phyloP scores from a whole-genome alignment of 2,113 vertebrate genomes.

The Ramphastos sulfuratus region DNA sequence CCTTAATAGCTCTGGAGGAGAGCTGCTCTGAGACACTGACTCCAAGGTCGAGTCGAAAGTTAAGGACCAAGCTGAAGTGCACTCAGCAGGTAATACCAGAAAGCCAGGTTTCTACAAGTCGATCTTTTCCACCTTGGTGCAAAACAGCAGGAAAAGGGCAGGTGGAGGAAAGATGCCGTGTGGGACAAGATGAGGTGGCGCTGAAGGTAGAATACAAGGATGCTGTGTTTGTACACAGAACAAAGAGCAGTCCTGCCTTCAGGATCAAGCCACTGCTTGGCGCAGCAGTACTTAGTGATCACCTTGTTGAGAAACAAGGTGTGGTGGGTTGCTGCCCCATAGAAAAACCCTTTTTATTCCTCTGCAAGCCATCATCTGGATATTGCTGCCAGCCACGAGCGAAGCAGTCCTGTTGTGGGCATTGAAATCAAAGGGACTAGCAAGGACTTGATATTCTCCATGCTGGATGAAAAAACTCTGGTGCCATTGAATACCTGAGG shows the following conservation, averaged over 20 bases:
- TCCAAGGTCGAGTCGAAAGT: rapidly evolving
- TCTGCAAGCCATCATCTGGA: rapidly evolving
- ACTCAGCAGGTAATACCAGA: neutral
- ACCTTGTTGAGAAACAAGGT: neutral
- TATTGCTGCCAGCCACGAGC: neutral
- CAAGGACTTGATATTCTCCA: neutral
- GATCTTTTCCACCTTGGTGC: neutral
- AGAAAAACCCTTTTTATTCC: neutral
- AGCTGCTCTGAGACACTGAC: neutral
- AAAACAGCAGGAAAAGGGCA: neutral
- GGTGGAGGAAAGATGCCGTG: neutral
- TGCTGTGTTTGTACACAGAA: neutral
- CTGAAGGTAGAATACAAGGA: neutral
- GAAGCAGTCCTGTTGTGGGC: rapidly evolving
- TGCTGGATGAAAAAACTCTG: neutral
- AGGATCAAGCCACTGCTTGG: neutral
- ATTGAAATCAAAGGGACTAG: neutral
- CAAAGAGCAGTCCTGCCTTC: neutral
- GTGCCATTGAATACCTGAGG: neutral
- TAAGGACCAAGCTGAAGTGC: neutral
- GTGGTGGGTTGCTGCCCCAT: neutral
- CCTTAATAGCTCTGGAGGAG: neutral
- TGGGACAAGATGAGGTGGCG: rapidly evolving
- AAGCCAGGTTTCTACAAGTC: neutral
- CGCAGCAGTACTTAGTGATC: neutral